phyloP scores from a whole-genome alignment of 2,113 vertebrate species.

The Galeopterus variegatus region DNA sequence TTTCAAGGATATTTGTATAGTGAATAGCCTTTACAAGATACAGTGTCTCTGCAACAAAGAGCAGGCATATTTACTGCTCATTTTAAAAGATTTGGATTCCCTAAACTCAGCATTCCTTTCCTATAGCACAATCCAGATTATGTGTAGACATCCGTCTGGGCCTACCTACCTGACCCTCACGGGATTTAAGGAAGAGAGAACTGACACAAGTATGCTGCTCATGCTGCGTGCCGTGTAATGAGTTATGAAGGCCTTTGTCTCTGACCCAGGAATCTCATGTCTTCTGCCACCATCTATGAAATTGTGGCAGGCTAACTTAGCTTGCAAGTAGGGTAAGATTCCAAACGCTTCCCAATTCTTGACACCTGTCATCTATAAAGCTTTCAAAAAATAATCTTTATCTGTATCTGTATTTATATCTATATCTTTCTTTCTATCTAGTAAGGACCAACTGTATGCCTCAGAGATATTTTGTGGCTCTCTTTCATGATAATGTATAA shows the following conservation, averaged over 20 bases:
- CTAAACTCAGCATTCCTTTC: background rate
- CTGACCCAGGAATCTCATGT: background rate
- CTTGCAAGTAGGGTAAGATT: background rate
- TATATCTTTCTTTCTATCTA: background rate
- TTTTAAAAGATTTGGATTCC: background rate
- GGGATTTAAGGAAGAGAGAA: background rate
- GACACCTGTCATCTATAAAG: background rate
- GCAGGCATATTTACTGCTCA: background rate
- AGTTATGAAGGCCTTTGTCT: background rate
- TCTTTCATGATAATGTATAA: background rate
- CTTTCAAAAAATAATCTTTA: background rate
- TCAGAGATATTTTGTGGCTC: background rate
- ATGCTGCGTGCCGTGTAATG: background rate
- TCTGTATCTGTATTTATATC: background rate
- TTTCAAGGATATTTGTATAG: background rate
- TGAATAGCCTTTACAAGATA: background rate
- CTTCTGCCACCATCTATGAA: background rate
- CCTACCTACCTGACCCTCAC: accelerated
- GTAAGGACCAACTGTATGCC: background rate
- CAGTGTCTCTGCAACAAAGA: background rate
- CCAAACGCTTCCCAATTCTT: background rate
- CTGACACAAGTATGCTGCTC: accelerated
- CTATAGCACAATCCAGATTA: background rate
- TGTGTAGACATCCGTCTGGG: too few species aligned
- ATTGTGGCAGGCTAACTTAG: background rate